Evolutionary conservation across 2,888 invertebrate genomes (phyloP).

Genomic region (Psylliodes chrysocephalus): DNA sequence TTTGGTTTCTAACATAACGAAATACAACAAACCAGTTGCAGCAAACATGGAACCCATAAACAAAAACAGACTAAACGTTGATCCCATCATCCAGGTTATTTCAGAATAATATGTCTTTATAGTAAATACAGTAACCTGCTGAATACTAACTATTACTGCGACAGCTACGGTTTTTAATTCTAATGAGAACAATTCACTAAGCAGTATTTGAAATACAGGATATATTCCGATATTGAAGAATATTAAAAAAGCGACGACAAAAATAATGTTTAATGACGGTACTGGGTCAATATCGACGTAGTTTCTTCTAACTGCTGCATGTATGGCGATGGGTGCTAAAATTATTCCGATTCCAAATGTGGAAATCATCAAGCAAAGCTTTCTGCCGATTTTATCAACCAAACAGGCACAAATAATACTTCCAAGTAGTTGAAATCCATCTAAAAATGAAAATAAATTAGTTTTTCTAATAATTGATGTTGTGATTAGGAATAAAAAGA

Average conservation of each 20-base stretch:
- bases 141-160: constrained; percentile 11
- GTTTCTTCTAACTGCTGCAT: constrained; percentile 3
- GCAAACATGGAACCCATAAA: background rate
- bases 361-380: constrained; percentile 18
- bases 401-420: background rate
- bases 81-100: constrained; percentile 6
- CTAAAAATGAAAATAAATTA: constrained; percentile 10
- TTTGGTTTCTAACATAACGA: constrained; percentile 22
- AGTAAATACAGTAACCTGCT: constrained; percentile 11
- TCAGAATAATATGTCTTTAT: constrained; percentile 5
- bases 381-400: constrained; percentile 22
- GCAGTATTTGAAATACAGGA: constrained; percentile 4
- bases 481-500: too few relatives aligned
- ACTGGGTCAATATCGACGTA: background rate
- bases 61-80: constrained; percentile 6
- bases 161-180: constrained; percentile 10
- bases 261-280: constrained; percentile 11
- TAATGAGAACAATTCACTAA: constrained; percentile 17
- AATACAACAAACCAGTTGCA: constrained; percentile 2
- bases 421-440: constrained; percentile 11
- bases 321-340: constrained; percentile 8
- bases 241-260: constrained; percentile 12
- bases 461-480: too few relatives aligned
- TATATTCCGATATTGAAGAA: constrained; percentile 13
- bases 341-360: constrained; percentile 13